phyloP scores from a whole-genome alignment of 2,113 vertebrate genomes.

The Apodemus speciosus region DNA sequence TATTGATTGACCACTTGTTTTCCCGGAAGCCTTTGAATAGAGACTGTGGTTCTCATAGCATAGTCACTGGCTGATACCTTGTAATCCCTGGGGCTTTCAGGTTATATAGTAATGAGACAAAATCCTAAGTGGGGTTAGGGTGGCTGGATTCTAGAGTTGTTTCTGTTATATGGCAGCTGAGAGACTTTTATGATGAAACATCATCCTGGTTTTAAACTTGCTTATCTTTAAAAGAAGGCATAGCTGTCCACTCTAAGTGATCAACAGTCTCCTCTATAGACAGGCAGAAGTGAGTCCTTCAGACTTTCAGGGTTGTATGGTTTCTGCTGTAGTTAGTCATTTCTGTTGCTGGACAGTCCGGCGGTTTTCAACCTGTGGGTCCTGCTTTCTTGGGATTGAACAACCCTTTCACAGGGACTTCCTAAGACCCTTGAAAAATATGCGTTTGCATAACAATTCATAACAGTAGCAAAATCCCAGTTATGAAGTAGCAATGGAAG shows the following conservation, averaged over 20 bases:
- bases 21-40: not conserved
- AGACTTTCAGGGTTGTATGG: not conserved
- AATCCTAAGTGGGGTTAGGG: not conserved
- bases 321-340: not conserved
- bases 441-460: not conserved
- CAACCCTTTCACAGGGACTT: not conserved
- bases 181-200: not conserved
- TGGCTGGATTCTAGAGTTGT: not conserved
- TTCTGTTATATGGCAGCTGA: not conserved
- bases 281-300: not conserved
- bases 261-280: not conserved
- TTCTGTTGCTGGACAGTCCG: not conserved
- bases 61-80: not conserved
- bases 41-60: not conserved
- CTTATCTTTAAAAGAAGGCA: not conserved
- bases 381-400: not conserved
- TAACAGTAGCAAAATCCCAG: not conserved
- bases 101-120: not conserved
- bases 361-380: not conserved
- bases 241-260: not conserved
- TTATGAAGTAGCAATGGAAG: not conserved
- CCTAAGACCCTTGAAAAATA: not conserved
- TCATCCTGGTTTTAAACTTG: not conserved
- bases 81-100: not conserved
- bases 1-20: not conserved